These are phyloP conservation scores for Hylia prasina DNA, from an alignment of 2,113 vertebrate genomes.

Conservation along the genomic window DNA sequence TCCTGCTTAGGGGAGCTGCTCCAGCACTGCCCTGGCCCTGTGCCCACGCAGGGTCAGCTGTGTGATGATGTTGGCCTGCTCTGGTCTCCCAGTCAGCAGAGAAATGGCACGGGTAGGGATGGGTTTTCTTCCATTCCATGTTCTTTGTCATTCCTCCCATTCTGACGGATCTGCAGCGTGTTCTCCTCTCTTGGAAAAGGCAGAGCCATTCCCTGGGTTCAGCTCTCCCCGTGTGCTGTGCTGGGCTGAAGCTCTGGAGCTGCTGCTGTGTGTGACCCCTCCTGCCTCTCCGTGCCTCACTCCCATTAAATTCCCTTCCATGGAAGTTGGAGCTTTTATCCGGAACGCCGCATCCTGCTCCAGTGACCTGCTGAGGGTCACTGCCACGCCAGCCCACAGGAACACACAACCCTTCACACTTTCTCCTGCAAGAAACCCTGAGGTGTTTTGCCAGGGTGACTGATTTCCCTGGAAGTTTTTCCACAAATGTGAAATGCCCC, in stretches of 20 bases:
- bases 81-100: background rate
- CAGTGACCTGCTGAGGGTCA: background rate
- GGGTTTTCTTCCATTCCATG: fast-evolving
- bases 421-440: background rate
- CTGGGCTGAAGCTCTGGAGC: fast-evolving
- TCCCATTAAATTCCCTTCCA: background rate
- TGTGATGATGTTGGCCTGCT: fast-evolving
- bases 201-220: background rate
- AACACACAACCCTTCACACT: fast-evolving
- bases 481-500: fast-evolving
- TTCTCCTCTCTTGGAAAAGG: background rate
- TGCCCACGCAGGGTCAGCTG: fast-evolving
- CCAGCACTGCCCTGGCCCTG: background rate
- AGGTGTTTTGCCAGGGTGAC: background rate
- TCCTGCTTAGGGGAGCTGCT: background rate
- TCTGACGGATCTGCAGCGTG: fast-evolving
- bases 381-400: background rate
- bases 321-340: background rate
- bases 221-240: fast-evolving
- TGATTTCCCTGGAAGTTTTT: background rate
- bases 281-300: background rate
- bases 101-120: fast-evolving
- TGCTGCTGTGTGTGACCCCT: background rate
- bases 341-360: fast-evolving
- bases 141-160: no score